Conservation (phyloP, 2,797 vertebrate genomes). For the Gymnopithys bicolor region DNA sequence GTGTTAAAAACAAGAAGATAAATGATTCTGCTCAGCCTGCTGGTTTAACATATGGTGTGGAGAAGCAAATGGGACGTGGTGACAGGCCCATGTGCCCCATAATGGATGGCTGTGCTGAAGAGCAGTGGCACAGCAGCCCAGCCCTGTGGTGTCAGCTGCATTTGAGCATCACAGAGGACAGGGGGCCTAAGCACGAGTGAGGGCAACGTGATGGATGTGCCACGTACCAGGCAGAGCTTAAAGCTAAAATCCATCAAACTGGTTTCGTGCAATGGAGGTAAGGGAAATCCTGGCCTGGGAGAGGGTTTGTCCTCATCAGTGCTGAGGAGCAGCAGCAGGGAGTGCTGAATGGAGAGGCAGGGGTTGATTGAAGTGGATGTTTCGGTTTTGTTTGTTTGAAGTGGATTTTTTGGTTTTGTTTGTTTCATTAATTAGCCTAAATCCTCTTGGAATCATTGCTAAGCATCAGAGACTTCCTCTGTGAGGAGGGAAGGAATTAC, state of each 20-base stretch:
- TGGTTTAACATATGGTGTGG: neutral
- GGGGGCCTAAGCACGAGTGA: neutral
- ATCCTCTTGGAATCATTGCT: neutral
- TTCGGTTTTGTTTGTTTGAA: neutral
- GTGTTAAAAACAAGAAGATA: neutral
- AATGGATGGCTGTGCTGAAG: neutral
- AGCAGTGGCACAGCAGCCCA: neutral
- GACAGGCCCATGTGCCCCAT: fast-evolving
- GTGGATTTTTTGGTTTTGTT: neutral
- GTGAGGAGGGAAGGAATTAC: neutral
- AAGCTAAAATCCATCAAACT: neutral
- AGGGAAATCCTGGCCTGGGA: neutral
- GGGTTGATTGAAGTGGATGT: neutral
- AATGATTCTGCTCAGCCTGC: neutral
- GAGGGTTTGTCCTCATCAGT: neutral
- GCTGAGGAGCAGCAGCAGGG: neutral
- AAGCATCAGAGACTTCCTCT: neutral
- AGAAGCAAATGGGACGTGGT: neutral
- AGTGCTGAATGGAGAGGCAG: neutral
- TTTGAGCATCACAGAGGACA: neutral
- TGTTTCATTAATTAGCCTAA: neutral
- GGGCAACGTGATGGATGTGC: neutral
- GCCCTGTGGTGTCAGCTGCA: neutral
- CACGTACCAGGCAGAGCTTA: fast-evolving
- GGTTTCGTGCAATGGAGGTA: neutral